phyloP scores from a whole-genome alignment of 2,888 invertebrate genomes.

The Pelosia muscerda region DNA sequence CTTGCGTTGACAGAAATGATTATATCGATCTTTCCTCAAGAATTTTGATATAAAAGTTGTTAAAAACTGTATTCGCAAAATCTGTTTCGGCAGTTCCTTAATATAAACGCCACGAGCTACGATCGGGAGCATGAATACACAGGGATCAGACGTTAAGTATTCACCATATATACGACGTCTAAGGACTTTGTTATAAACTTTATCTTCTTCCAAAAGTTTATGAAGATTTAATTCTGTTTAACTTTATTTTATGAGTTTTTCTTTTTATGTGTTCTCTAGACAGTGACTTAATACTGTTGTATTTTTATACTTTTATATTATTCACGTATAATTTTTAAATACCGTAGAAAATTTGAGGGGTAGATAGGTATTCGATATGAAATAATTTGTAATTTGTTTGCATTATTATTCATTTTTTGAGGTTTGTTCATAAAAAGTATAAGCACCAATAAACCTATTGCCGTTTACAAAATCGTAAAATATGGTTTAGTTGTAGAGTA shows the following conservation, averaged over 20 bases:
- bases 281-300: neutral
- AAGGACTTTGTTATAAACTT: constrained; percentile 11
- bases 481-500: too few relatives aligned
- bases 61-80: constrained; percentile 14
- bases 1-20: constrained; percentile 12
- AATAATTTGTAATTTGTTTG: too few relatives aligned
- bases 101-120: constrained; percentile 31
- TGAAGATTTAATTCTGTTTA: constrained; percentile 7
- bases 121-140: constrained; percentile 37
- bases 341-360: too few relatives aligned
- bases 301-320: neutral
- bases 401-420: too few relatives aligned
- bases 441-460: too few relatives aligned
- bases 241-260: constrained; percentile 6
- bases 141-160: constrained; percentile 20
- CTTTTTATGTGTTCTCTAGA: neutral
- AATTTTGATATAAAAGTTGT: constrained; percentile 19
- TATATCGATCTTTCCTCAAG: constrained; percentile 7
- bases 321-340: too few relatives aligned
- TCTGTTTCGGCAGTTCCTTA: neutral
- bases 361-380: too few relatives aligned
- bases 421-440: too few relatives aligned
- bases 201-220: constrained; percentile 16
- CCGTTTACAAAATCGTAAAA: too few relatives aligned
- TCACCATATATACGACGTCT: constrained; percentile 12